Conservation (phyloP, 2,797 vertebrate genomes). For the Ambastaia sidthimunki region DNA sequence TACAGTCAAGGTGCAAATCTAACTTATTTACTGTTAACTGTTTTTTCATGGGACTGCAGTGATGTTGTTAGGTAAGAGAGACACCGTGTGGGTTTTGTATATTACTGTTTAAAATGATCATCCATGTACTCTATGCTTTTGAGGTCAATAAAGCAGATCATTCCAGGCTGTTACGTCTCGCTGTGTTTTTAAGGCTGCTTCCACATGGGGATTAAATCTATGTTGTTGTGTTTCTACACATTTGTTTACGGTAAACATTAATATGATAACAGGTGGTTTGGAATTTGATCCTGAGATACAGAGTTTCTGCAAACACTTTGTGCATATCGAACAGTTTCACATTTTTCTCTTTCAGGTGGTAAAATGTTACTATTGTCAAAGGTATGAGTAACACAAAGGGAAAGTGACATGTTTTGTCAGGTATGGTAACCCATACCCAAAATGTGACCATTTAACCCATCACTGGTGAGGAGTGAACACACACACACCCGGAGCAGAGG, state of each 20-base stretch:
- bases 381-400: no score
- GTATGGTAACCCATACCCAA: no score
- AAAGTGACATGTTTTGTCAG: no score
- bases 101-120: conserved; percentile 57
- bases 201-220: neutral
- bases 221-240: neutral
- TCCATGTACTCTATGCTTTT: conserved; percentile 54
- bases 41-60: conserved; percentile 47
- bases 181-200: conserved; percentile 40
- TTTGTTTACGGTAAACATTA: conserved; percentile 31
- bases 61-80: conserved; percentile 58
- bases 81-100: conserved; percentile 53
- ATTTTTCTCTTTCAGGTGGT: neutral
- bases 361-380: neutral
- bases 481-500: no score
- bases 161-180: conserved; percentile 61
- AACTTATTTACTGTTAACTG: conserved; percentile 61
- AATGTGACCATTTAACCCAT: no score
- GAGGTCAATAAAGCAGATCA: conserved; percentile 73
- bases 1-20: conserved; percentile 64
- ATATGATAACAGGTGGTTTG: neutral
- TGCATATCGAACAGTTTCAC: neutral
- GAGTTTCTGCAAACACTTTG: neutral
- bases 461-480: no score
- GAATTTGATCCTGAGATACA: neutral